Evolutionary conservation across 2,888 invertebrate genomes (phyloP), one percentile per base, ranked within the genome.

Genomic region (Harmothoe impar): DNA sequence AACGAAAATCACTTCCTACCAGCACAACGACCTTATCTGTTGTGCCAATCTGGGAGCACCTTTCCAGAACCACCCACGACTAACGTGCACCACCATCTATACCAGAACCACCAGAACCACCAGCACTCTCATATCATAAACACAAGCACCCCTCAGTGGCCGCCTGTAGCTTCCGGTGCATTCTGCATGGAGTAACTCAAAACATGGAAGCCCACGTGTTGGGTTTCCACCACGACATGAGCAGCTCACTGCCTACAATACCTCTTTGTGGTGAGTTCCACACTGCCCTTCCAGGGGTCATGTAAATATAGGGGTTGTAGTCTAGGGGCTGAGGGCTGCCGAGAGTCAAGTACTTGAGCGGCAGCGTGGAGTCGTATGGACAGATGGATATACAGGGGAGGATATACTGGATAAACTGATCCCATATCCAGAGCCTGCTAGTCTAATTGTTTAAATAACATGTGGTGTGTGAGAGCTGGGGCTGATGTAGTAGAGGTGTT

Each of bases 341-440:
- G 25, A 3, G 62, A 25, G 72, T 72, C 72, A 72, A 72, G 72
- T 72, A 72, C 72, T 72, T 72, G 72, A 72, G 62, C n/a, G 62
- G n/a, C 20, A 62, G 3, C 62, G 7, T 62, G 62, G 62, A n/a
- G n/a, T n/a, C 3, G 62, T 43, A 10, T 43, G 20, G 62, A 62
- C 62, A 62, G 15, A 62, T 62, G 62, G 62, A n/a, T 62, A 5
- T 62, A 1, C 62, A 62, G 62, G 3, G 3, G 54, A 62, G 20
- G 62, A n/a, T 62, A 7, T 62, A 62, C 43, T 43, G 43, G 43
- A 43, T 43, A 43, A 43, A 43, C 43, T 43, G 43, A 15, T 62
- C 62, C 1, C 12, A 62, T 62, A 7, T 20, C 20, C 7, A n/a
- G 62, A 62, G 62, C 3, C 62, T n/a, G 10, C 5, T 43, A 10